phyloP scores from a whole-genome alignment of 2,797 vertebrate species.

The Chromis chromis region DNA sequence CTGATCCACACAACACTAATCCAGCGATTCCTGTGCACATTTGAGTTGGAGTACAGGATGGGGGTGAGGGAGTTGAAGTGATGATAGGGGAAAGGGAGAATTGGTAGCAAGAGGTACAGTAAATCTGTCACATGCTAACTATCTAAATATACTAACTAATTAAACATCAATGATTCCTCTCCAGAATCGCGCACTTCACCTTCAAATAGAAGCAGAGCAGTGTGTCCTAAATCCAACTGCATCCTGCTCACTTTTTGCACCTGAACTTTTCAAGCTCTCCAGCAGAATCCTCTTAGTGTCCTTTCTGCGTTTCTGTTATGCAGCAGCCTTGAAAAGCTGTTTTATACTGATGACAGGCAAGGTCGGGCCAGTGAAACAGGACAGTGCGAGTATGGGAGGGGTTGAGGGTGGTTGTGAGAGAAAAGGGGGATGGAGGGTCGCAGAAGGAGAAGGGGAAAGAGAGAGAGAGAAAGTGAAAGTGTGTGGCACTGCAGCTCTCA shows the following conservation, averaged over 20 bases:
- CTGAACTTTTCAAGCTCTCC: constrained; percentile 19
- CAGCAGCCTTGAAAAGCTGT: constrained; percentile 68
- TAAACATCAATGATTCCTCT: too few relatives aligned
- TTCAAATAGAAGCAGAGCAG: too few relatives aligned
- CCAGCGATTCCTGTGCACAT: too few relatives aligned
- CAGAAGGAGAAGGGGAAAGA: background rate
- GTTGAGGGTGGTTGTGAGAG: background rate
- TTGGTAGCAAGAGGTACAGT: too few relatives aligned
- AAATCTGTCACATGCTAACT: too few relatives aligned
- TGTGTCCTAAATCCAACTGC: background rate
- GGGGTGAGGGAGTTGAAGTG: too few relatives aligned
- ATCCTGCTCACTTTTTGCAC: constrained; percentile 7
- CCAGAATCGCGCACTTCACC: too few relatives aligned
- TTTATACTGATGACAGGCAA: constrained; percentile 75
- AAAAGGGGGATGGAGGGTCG: constrained; percentile 11
- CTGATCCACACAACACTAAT: too few relatives aligned
- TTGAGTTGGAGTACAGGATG: too few relatives aligned
- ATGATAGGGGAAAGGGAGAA: too few relatives aligned
- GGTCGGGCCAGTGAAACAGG: constrained; percentile 67
- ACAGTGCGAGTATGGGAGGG: constrained; percentile 26
- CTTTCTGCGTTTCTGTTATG: constrained; percentile 35
- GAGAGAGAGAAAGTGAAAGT: constrained; percentile 33
- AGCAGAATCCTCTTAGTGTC: constrained; percentile 43
- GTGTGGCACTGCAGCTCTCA: constrained; percentile 64
- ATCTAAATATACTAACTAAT: too few relatives aligned